Base-by-base conservation (phyloP, 2,888 invertebrate species). In the Yponomeuta cagnagella region DNA sequence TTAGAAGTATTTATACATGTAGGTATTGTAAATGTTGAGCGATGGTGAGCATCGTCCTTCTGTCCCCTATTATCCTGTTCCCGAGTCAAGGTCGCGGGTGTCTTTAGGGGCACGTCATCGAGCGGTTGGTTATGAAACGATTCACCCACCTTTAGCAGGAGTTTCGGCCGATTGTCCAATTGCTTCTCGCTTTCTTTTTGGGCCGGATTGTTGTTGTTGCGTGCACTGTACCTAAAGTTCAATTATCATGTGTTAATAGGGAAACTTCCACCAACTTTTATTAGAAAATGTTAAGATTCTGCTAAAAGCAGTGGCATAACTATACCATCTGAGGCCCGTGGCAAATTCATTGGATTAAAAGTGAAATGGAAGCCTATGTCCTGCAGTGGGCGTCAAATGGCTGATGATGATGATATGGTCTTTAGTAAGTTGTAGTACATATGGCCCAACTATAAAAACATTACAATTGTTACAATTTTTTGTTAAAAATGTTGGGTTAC, bases 161-260 rank as follows among this genome's bases (percentile, higher is more conserved):
- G 86, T 79, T 89, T 93, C 30, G 95, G 95, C 77, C 95, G 92
- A 88, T 95, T 95, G 87, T 95, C 95, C 33, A 95, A 90, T 76
- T 93, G 93, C 76, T 93, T 93, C 75, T 84, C 84, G 71, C 75
- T 76, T 73, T 80, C 76, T n/a, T 78, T 75, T 74, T 78, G 74
- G 33, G 74, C 66, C 68, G 74, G 73, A 71, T 87, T 83, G 77
- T 85, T 82, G 79, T 86, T 83, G 74, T 85, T 84, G 73, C 72
- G 83, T 58, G 52, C 37, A 65, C 31, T 52, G 48, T 52, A 48
- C 30, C 69, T 58, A 52, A 6, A 69, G 31, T 6, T 30, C 30
- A 58, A 48, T n/a, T 23, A 12, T 3, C 9, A 31, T 10, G 10
- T 33, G 1, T 30, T 65, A 64, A 30, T 64, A 64, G 52, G 3